These are phyloP conservation scores for Ferdinandea cuprea DNA, from an alignment of 2,888 invertebrate species.

Conservation along the genomic window DNA sequence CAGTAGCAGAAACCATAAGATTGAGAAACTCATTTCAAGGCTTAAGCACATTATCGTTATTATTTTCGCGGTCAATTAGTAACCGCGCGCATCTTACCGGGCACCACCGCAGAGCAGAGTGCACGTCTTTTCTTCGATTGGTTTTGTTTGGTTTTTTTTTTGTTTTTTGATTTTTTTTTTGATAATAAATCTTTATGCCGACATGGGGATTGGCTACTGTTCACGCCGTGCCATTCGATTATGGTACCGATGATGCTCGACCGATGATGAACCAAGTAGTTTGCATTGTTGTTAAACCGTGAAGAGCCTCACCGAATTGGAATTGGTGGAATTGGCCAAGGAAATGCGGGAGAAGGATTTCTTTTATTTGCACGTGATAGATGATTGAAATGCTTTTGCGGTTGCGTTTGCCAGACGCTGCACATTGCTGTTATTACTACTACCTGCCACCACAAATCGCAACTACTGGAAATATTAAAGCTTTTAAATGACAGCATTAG, in stretches of 20 bases:
- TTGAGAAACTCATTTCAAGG: constrained; percentile 74
- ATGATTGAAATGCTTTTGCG: constrained; percentile 52
- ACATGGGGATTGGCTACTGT: constrained; percentile 71
- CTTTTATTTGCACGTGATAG: constrained; percentile 75
- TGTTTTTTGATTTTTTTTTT: constrained; percentile 32
- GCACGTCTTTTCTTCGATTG: constrained; percentile 4
- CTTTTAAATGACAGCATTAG: constrained; percentile 52
- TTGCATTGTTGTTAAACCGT: constrained; percentile 66
- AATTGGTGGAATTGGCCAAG: constrained; percentile 12
- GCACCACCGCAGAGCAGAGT: constrained; percentile 10
- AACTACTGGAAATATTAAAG: constrained; percentile 60
- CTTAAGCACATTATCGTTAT: constrained; percentile 73
- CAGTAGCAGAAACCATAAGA: constrained; percentile 71
- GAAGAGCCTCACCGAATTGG: constrained; percentile 17
- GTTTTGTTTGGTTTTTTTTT: constrained; percentile 34
- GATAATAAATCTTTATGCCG: constrained; percentile 70
- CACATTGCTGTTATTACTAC: constrained; percentile 67
- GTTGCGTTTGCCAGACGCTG: constrained; percentile 3
- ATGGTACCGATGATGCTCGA: no score
- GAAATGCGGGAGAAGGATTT: constrained; percentile 36
- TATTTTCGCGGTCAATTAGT: constrained; percentile 75
- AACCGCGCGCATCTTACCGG: constrained; percentile 58
- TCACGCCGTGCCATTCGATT: constrained; percentile 65
- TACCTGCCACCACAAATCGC: constrained; percentile 16
- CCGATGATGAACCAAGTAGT: constrained; percentile 33